These are phyloP conservation scores for Tiliacea aurago DNA, from an alignment of 2,888 invertebrate species.

Conservation along the genomic window DNA sequence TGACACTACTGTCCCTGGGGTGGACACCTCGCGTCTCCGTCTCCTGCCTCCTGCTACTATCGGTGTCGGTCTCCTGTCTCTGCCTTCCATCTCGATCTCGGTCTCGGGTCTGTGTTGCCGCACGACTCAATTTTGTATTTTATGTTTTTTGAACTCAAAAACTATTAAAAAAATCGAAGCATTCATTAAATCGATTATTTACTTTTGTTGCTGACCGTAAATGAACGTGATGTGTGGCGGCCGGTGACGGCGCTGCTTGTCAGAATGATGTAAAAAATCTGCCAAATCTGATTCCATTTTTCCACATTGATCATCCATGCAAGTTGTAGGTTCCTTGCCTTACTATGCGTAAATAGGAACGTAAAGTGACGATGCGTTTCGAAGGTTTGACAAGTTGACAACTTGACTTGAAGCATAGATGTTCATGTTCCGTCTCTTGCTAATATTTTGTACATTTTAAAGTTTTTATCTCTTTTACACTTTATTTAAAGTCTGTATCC, in stretches of 20 bases:
- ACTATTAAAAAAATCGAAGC: no score
- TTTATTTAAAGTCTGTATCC: fast-evolving
- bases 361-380: conserved; percentile 74
- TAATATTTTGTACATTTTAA: conserved; percentile 26
- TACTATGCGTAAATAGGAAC: conserved; percentile 54
- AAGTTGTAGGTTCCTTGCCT: background rate
- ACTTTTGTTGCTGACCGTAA: no score
- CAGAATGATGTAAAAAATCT: background rate
- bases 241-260: background rate
- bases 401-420: background rate
- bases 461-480: conserved; percentile 32
- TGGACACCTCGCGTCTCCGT: no score
- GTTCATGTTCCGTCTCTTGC: background rate
- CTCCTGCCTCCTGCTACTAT: no score
- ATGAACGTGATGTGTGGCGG: background rate
- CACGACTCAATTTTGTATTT: no score
- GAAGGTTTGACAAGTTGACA: conserved; percentile 63
- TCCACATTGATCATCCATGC: background rate
- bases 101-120: no score
- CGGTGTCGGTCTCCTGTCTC: no score
- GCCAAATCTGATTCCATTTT: background rate
- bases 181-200: no score
- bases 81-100: no score
- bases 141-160: no score
- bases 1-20: no score